These are phyloP conservation scores for Pecten maximus DNA, from an alignment of 2,888 invertebrate species.

Conservation along the genomic window DNA sequence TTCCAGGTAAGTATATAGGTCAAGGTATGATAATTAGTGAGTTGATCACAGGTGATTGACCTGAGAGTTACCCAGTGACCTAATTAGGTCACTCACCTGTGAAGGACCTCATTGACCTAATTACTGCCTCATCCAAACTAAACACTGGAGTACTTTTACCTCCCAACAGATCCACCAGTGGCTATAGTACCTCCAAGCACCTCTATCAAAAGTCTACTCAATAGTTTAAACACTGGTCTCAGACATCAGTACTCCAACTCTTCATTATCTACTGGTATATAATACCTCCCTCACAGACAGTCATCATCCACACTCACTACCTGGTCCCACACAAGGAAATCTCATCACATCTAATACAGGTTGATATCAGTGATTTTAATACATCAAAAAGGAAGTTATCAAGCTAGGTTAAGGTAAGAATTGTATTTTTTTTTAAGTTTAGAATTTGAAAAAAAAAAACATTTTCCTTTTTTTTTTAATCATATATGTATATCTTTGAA, in stretches of 20 bases:
- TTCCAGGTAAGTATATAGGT: no score
- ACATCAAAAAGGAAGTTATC: background rate
- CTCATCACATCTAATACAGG: no score
- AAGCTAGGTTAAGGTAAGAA: background rate
- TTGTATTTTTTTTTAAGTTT: background rate
- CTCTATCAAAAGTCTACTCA: constrained; percentile 4
- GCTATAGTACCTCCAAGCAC: constrained; percentile 1
- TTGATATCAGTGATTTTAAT: background rate
- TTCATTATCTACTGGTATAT: background rate
- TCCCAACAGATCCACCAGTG: background rate
- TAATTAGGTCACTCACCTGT: background rate
- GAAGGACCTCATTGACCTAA: background rate
- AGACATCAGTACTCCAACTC: background rate
- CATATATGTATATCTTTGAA: no score
- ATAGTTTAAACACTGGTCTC: background rate
- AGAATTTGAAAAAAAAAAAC: background rate
- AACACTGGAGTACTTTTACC: background rate
- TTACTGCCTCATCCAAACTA: background rate
- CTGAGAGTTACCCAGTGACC: background rate
- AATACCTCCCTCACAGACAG: background rate
- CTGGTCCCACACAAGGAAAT: background rate
- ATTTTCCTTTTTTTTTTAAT: background rate
- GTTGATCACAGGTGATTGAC: background rate
- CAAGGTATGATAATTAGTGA: background rate
- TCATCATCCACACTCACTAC: background rate